Base-by-base conservation (phyloP, 2,888 invertebrate species). In the Cosmia pyralina region DNA sequence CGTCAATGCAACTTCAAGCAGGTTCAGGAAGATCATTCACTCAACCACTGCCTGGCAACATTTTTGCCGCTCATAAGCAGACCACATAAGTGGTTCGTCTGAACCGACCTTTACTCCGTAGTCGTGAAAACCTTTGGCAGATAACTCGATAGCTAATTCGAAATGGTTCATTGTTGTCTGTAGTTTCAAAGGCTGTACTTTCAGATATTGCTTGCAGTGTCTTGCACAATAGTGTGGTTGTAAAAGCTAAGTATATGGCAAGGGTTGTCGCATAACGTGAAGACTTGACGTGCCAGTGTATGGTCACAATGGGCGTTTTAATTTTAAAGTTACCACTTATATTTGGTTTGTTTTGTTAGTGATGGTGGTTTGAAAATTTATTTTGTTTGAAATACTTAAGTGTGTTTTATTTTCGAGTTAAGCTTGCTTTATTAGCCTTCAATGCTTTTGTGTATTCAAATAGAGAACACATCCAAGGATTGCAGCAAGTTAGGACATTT, bases 111-210 rank as follows among this genome's bases (percentile, higher is more conserved):
- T 74, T 22, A 80, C 11, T 19, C 19, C 34, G 48, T 52, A 64
- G 77, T 86, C 92, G 91, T 91, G 93, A 92, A 94, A 93, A 93
- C 92, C 92, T 91, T 93, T 92, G 90, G 90, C 90, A 93, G 94
- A 94, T 95, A 95, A 94, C 94, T 94, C 94, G 93, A 94, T 93
- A 90, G 94, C 94, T 95, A 95, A 95, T 95, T 95, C 92, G 90
- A 92, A 95, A 95, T 92, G 92, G 94, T 91, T 92, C 91, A 95
- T 95, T 95, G 95, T 95, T 95, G 95, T 95, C 93, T 94, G 88
- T 89, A 90, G 88, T 88, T 91, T 94, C 94, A 95, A 95, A 94
- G 94, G 93, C 90, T 90, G 92, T 93, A 93, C 94, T 94, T 95
- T 94, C 93, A 92, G 91, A 92, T 92, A 92, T 93, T 91, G 89